phyloP scores from a whole-genome alignment of 2,888 invertebrate genomes.

The Steinernema scapterisci region DNA sequence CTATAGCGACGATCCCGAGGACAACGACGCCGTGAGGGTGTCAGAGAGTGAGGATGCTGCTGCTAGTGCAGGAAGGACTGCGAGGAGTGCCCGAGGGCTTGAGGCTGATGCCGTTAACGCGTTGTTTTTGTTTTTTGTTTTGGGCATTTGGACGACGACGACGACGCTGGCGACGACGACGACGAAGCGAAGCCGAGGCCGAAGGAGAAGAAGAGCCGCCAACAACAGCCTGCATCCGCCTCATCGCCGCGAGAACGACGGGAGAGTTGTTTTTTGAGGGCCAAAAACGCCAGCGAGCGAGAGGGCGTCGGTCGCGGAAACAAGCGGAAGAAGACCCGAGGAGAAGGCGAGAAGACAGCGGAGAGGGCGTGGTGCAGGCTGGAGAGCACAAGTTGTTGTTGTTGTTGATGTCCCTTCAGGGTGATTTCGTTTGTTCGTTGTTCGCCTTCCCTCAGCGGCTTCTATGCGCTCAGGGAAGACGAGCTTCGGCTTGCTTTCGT shows the following conservation, averaged over 20 bases:
- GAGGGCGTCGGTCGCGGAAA: too few relatives aligned
- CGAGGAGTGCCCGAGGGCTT: neutral
- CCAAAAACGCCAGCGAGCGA: neutral
- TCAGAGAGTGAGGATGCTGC: too few relatives aligned
- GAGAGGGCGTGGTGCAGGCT: neutral
- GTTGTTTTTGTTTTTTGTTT: constrained; percentile 33
- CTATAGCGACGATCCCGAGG: neutral
- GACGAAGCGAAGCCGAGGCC: too few relatives aligned
- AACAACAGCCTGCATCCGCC: neutral
- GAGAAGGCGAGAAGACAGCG: neutral
- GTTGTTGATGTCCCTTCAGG: constrained; percentile 27
- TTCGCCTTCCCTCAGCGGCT: neutral
- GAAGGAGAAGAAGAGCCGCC: constrained; percentile 21
- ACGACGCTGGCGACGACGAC: too few relatives aligned
- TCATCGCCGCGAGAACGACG: too few relatives aligned
- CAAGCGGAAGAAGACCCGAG: neutral
- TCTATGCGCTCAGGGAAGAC: neutral
- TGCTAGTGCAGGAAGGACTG: neutral
- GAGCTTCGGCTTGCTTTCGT: neutral
- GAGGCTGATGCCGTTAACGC: constrained; percentile 12
- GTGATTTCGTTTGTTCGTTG: neutral
- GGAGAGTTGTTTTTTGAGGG: constrained; percentile 28
- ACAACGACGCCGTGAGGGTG: neutral
- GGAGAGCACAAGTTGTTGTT: constrained; percentile 23
- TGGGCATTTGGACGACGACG: constrained; percentile 22